Evolutionary conservation across 2,113 vertebrate species (phyloP).

Genomic region (Stigmatopora argus): DNA sequence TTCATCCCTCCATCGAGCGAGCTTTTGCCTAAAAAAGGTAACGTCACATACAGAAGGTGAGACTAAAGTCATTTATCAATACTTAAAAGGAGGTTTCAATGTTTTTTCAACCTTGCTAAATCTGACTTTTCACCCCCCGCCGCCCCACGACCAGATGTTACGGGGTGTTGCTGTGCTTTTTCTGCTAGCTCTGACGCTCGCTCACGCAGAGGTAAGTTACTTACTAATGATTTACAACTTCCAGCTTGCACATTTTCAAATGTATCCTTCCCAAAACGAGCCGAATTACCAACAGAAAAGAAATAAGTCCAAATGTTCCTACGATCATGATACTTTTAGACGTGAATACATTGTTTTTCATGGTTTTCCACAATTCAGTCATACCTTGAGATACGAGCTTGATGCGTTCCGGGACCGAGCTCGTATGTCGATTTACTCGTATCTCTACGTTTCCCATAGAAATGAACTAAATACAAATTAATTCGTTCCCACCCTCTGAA

Average conservation of each 20-base stretch:
- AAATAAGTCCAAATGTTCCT: neutral
- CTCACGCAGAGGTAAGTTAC: conserved; percentile 66
- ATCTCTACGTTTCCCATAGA: no score
- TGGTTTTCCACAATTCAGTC: neutral
- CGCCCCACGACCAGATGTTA: conserved; percentile 66
- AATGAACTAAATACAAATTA: no score
- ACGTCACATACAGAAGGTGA: neutral
- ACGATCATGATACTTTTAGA: no score
- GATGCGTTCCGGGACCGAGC: no score
- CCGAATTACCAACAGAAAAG: neutral
- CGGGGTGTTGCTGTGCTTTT: conserved; percentile 57
- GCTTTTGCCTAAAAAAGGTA: conserved; percentile 50
- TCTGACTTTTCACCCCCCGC: conserved; percentile 22
- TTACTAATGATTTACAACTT: neutral
- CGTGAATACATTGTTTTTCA: neutral
- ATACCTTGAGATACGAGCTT: no score
- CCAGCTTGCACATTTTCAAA: neutral
- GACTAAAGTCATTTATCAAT: conserved; percentile 1
- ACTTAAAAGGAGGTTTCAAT: neutral
- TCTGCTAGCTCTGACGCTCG: conserved; percentile 55
- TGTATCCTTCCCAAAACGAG: neutral
- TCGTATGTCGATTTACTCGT: no score
- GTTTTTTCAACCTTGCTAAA: conserved; percentile 5
- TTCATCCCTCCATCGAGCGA: conserved; percentile 8
- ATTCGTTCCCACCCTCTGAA: no score